Percentiles rank a stretch among this genome's conserved stretches.
Evolutionary conservation across 1,140 invertebrate species (phyloP).

Genomic region (Apis florea): DNA sequence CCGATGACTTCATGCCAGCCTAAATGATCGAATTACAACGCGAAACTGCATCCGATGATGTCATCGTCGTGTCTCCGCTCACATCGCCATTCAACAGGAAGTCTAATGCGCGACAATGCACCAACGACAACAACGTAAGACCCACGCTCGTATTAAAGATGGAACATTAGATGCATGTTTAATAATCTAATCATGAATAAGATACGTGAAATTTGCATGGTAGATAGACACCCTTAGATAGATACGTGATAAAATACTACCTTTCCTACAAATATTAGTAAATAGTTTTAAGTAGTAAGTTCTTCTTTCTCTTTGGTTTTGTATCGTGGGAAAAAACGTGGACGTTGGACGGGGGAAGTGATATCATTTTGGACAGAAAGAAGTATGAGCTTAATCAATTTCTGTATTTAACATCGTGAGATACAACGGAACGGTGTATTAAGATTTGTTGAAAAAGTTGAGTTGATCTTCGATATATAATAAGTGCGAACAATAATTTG

Average conservation of each 20-base stretch:
- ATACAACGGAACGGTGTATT: neutral
- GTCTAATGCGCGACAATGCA: neutral
- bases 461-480: neutral
- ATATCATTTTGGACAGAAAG: too few species aligned
- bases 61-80: slow-evolving; percentile 11
- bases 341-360: too few species aligned
- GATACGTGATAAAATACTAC: neutral
- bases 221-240: too few species aligned
- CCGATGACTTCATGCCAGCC: neutral
- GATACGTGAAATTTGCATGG: slow-evolving; percentile 14
- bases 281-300: neutral
- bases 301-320: too few species aligned
- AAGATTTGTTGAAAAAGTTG: neutral
- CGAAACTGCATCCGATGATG: slow-evolving; percentile 11
- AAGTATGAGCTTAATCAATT: neutral
- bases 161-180: slow-evolving; percentile 38
- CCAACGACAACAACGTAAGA: slow-evolving; percentile 1
- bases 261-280: neutral
- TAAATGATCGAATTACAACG: neutral
- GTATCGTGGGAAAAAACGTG: too few species aligned
- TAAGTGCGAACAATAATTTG: too few species aligned
- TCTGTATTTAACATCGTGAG: slow-evolving; percentile 27
- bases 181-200: neutral
- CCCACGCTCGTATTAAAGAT: slow-evolving; percentile 23
- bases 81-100: slow-evolving; percentile 18